Percentiles rank a stretch among this genome's conserved stretches.
These are phyloP conservation scores for Heteronetta atricapilla DNA, from an alignment of 2,113 vertebrate species.

Conservation along the genomic window DNA sequence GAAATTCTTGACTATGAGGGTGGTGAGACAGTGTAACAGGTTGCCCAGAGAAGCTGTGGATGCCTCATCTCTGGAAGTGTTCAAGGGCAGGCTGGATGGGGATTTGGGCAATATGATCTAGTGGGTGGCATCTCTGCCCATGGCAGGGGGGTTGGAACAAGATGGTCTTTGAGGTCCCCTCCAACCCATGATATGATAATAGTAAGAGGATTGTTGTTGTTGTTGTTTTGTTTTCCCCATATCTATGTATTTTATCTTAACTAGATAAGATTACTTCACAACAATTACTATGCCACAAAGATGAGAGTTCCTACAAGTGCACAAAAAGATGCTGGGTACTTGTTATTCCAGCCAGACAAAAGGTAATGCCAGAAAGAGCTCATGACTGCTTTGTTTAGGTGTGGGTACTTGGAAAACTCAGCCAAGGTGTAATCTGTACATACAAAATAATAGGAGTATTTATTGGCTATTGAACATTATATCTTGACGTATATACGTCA, in stretches of 20 bases:
- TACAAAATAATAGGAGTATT: not conserved
- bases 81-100: too few species aligned
- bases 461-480: not conserved
- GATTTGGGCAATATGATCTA: too few species aligned
- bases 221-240: not conserved
- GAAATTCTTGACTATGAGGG: too few species aligned
- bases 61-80: too few species aligned
- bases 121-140: too few species aligned
- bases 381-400: accelerated
- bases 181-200: not conserved
- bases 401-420: not conserved
- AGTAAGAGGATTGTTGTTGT: not conserved
- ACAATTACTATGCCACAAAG: not conserved
- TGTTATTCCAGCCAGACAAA: not conserved
- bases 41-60: too few species aligned
- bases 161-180: too few species aligned
- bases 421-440: not conserved
- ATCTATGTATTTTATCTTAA: not conserved
- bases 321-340: not conserved
- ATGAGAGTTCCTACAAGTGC: not conserved
- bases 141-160: too few species aligned
- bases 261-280: not conserved
- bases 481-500: not conserved
- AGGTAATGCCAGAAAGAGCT: not conserved
- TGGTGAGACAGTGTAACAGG: too few species aligned